Conservation (phyloP, 2,797 vertebrate genomes). For the Chaetophractus vellerosus region DNA sequence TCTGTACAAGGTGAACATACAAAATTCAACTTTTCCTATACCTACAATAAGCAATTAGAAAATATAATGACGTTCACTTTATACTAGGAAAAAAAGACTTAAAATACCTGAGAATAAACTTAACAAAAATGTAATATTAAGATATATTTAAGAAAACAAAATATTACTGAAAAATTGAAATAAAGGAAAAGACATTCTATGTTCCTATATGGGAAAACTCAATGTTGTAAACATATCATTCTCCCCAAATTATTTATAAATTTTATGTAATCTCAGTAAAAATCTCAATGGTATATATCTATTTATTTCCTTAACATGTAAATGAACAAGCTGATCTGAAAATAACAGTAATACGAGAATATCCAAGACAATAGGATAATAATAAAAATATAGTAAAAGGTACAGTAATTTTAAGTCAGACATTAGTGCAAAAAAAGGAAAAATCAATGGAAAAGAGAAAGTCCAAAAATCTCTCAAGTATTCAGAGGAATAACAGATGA, state of each 20-base stretch:
- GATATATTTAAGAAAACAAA: constrained; percentile 13
- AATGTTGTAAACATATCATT: not conserved
- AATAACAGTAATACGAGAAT: not conserved
- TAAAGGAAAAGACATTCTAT: not conserved
- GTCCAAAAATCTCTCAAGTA: not conserved
- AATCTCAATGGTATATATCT: not conserved
- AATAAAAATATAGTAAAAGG: constrained; percentile 34
- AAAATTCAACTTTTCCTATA: constrained; percentile 22
- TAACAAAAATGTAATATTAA: not conserved
- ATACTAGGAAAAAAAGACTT: not conserved
- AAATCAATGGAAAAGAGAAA: not conserved
- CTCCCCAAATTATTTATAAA: constrained; percentile 37
- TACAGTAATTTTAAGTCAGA: not conserved
- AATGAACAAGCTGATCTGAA: constrained; percentile 4
- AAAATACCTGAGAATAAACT: constrained; percentile 45
- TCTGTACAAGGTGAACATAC: not conserved
- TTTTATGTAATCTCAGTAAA: constrained; percentile 54
- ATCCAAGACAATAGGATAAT: not conserved
- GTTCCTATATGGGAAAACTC: constrained; percentile 37
- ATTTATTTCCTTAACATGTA: constrained; percentile 29
- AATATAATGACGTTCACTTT: not conserved
- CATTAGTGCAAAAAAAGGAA: not conserved
- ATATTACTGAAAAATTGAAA: constrained; percentile 1
- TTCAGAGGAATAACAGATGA: constrained; percentile 2
- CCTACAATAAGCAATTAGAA: constrained; percentile 24